Evolutionary conservation across 2,113 vertebrate genomes (phyloP), one percentile per base, ranked within the genome.

Genomic region (Seriola quinqueradiata): DNA sequence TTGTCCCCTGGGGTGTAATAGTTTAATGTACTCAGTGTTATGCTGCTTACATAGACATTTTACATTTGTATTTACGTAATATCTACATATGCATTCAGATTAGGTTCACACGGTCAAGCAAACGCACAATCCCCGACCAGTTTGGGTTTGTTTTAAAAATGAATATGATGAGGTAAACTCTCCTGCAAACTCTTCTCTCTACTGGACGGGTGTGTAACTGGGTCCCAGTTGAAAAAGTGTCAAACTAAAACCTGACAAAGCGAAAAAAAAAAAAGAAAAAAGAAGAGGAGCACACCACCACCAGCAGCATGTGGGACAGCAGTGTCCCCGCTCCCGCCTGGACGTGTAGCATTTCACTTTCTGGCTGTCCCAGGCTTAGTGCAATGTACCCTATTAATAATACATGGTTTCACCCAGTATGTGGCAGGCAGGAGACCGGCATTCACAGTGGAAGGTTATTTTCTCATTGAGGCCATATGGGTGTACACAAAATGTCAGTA

Each of bases 301-400:
- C 44, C 4, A 2, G 0, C 8, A 36, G 48, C 16, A 60, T 32
- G 10, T 0, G 8, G n/a, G 44, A 36, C 23, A 60, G 61, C 5
- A 10, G 34, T 55, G 44, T 67, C 25, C 58, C 2, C 34, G 42
- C 32, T 58, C 13, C 42, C 34, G 2, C 36, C 23, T 38, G 4
- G 13, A 59, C 34, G 42, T 44, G 11, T 46, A 59, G 38, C 64
- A 34, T 77, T 61, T 77, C 54, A 32, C 34, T 79, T 28, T 52
- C 12, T 67, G 44, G 36, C 17, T 57, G 10, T 72, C 32, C 63
- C 34, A 54, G 57, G 38, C 46, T 67, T 57, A 38, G 59, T 38
- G 59, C 59, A 25, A 44, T 63, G 63, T 63, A 50, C 9, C 57
- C n/a, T 52, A 78, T 82, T 57, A 84, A 84, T 84, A 81, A 76